Conservation (phyloP, 2,888 invertebrate species). For the Dicyrtomina minuta region DNA sequence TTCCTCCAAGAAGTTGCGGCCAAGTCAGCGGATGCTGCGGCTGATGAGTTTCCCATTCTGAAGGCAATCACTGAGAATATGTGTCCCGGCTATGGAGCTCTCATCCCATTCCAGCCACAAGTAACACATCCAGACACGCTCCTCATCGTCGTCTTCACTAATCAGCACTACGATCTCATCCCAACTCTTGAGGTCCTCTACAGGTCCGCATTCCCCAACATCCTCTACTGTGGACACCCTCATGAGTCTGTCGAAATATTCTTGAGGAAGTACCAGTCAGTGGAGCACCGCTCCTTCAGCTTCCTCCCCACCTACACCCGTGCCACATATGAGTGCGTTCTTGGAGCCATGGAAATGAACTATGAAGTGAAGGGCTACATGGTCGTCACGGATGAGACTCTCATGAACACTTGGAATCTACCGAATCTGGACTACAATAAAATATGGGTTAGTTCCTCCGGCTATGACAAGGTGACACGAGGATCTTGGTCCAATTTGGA, state of each 20-base stretch:
- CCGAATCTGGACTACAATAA: conserved; percentile 50
- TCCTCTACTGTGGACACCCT: conserved; percentile 54
- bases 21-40: conserved; percentile 43
- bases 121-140: conserved; percentile 48
- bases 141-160: conserved; percentile 54
- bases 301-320: conserved; percentile 54
- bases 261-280: conserved; percentile 53
- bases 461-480: conserved; percentile 49
- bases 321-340: conserved; percentile 54
- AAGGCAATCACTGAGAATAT: conserved; percentile 54
- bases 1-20: conserved; percentile 47
- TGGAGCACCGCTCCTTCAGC: conserved; percentile 53
- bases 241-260: conserved; percentile 54
- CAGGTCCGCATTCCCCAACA: conserved; percentile 53
- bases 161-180: conserved; percentile 54
- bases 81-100: conserved; percentile 54
- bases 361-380: conserved; percentile 54
- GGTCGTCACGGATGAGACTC: conserved; percentile 53
- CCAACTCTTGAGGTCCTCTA: conserved; percentile 55
- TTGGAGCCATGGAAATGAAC: conserved; percentile 55
- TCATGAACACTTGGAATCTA: conserved; percentile 53
- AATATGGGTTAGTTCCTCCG: conserved; percentile 53
- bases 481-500: conserved; percentile 49
- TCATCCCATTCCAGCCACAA: conserved; percentile 50
- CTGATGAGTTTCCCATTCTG: conserved; percentile 51